Evolutionary conservation across 2,888 invertebrate species (phyloP), one percentile per base, ranked within the genome.

Genomic region (Eulithis prunata): DNA sequence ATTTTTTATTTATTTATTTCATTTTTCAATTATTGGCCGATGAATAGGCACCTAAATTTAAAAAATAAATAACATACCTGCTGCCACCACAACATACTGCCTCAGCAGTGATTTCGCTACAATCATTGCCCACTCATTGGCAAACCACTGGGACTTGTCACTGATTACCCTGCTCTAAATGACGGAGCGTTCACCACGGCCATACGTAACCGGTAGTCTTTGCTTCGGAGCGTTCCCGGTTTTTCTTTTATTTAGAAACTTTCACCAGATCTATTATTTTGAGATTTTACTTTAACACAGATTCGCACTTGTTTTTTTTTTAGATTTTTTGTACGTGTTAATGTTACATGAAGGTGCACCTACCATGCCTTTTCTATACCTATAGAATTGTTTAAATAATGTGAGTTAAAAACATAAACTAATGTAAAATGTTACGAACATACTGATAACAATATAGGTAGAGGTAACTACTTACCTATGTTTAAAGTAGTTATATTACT

Each of bases 51-150:
- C n/a, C n/a, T n/a, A n/a, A n/a, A n/a, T n/a, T 38, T 38, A 2
- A 2, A 7, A 45, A 58, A 57, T 12, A 7, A 36, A n/a, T n/a
- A 45, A 46, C 11, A 54, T 66, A 71, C 69, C 68, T 49, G 70
- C 65, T 41, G 66, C 62, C 10, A 72, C 72, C 14, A 72, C 66
- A 2, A 64, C 7, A 46, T 71, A 71, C 32, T 72, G 72, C 13
- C 71, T 59, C 12, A 69, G 28, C 28, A 62, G 41, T 0, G 71
- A 68, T 38, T 38, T 57, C 11, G 58, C 36, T 54, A 46, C 56
- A 56, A 62, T 52, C 62, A 63, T 57, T n/a, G 12, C 52, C 21
- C 49, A 21, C 21, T 21, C 21, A 21, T 28, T 1, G 32, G 12
- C 7, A 46, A 47, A 14, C 32, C 10, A 52, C 46, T 11, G 12